These are phyloP conservation scores for Labeo rohita DNA, from an alignment of 2,113 vertebrate genomes.

Conservation along the genomic window DNA sequence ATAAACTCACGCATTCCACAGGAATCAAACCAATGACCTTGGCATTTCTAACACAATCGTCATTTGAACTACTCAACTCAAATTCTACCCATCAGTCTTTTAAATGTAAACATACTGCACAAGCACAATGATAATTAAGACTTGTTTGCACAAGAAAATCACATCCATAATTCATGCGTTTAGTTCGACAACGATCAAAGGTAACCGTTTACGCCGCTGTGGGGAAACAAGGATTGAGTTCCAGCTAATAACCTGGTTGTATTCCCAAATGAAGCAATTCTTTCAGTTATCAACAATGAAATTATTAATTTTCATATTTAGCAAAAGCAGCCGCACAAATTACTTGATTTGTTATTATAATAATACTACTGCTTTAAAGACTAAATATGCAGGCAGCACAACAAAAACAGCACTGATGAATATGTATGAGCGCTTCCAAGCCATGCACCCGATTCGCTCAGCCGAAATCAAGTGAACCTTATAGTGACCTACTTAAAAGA, in stretches of 20 bases:
- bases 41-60: neutral
- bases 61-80: neutral
- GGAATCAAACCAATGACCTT: neutral
- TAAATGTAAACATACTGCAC: neutral
- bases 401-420: constrained; percentile 64
- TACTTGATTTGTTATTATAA: constrained; percentile 48
- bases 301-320: constrained; percentile 52
- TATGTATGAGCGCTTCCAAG: constrained; percentile 71
- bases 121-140: constrained; percentile 38
- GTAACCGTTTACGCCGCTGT: constrained; percentile 19
- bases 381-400: constrained; percentile 35
- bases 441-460: constrained; percentile 64
- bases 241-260: constrained; percentile 49
- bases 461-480: constrained; percentile 73
- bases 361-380: constrained; percentile 53
- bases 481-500: constrained; percentile 76
- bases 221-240: constrained; percentile 60
- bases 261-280: constrained; percentile 63
- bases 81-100: constrained; percentile 18
- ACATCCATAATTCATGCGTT: constrained; percentile 60
- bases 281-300: constrained; percentile 65
- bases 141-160: neutral
- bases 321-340: constrained; percentile 62
- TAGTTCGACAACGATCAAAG: constrained; percentile 50
- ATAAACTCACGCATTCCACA: neutral